phyloP scores from a whole-genome alignment of 2,797 vertebrate genomes.

The Chelonia mydas region DNA sequence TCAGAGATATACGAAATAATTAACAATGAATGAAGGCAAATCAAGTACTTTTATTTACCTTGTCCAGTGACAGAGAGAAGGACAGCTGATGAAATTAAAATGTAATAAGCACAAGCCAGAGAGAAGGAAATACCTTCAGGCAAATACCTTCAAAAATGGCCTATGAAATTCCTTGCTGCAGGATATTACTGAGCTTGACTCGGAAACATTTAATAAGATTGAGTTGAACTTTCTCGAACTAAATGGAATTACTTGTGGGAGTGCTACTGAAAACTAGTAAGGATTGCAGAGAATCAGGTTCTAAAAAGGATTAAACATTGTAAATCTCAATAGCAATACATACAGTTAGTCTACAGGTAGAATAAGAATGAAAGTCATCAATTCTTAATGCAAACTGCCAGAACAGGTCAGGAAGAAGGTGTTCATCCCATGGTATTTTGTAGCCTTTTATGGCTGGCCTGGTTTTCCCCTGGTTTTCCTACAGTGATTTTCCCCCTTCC shows the following conservation, averaged over 20 bases:
- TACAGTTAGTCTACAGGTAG: not conserved
- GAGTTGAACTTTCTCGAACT: conserved; percentile 33
- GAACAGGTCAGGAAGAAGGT: conserved; percentile 49
- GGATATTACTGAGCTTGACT: conserved; percentile 22
- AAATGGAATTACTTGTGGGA: conserved; percentile 6
- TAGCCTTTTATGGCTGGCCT: conserved; percentile 4
- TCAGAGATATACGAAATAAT: not conserved
- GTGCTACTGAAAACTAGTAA: rapidly evolving
- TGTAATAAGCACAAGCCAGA: not conserved
- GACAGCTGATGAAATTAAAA: conserved; percentile 15
- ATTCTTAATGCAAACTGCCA: not conserved
- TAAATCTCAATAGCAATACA: conserved; percentile 33
- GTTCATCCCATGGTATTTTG: not conserved
- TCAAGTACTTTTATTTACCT: not conserved
- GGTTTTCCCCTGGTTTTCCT: not conserved
- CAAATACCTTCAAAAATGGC: conserved; percentile 8
- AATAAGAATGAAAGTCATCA: not conserved
- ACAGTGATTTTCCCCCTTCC: conserved; percentile 1
- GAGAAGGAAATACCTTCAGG: conserved; percentile 51
- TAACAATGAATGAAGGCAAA: not conserved
- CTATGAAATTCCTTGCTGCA: conserved; percentile 26
- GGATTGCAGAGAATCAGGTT: conserved; percentile 44
- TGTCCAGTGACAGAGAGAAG: conserved; percentile 18
- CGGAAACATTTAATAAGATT: conserved; percentile 34
- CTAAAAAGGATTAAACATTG: conserved; percentile 28